These are phyloP conservation scores for Peucedramus taeniatus DNA, from an alignment of 2,113 vertebrate genomes.

Conservation along the genomic window DNA sequence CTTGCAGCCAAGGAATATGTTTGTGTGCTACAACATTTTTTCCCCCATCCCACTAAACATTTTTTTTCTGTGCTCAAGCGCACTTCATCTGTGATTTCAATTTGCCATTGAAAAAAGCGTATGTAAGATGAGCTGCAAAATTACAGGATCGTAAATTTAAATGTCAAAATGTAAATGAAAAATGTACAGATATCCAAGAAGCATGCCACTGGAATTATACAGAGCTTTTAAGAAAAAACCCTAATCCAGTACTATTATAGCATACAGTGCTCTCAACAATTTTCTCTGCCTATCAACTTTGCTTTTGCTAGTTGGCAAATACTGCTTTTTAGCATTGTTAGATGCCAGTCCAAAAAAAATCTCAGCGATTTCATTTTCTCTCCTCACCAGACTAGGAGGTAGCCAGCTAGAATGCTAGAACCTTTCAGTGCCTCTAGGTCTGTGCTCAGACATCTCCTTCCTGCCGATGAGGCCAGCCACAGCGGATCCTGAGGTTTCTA, in stretches of 20 bases:
- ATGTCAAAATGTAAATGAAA: constrained; percentile 64
- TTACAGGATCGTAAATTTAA: constrained; percentile 63
- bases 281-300: constrained; percentile 37
- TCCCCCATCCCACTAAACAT: constrained; percentile 23
- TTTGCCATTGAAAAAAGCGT: constrained; percentile 48
- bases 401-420: neutral
- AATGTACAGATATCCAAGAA: constrained; percentile 22
- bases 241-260: constrained; percentile 7
- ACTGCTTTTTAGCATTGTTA: constrained; percentile 18
- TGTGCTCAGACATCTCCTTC: neutral
- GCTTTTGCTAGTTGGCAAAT: constrained; percentile 44
- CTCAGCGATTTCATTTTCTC: neutral
- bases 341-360: constrained; percentile 11
- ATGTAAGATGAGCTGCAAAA: constrained; percentile 65
- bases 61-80: constrained; percentile 10
- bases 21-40: neutral
- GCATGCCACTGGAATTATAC: constrained; percentile 6
- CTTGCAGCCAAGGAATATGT: constrained; percentile 35
- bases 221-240: neutral
- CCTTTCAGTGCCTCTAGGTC: neutral
- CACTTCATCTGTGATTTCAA: constrained; percentile 50
- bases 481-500: neutral
- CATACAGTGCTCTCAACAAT: neutral
- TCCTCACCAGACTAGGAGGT: neutral
- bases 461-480: neutral